Evolutionary conservation across 2,113 vertebrate species (phyloP), one percentile per base, ranked within the genome.

Genomic region (Stercorarius parasiticus): DNA sequence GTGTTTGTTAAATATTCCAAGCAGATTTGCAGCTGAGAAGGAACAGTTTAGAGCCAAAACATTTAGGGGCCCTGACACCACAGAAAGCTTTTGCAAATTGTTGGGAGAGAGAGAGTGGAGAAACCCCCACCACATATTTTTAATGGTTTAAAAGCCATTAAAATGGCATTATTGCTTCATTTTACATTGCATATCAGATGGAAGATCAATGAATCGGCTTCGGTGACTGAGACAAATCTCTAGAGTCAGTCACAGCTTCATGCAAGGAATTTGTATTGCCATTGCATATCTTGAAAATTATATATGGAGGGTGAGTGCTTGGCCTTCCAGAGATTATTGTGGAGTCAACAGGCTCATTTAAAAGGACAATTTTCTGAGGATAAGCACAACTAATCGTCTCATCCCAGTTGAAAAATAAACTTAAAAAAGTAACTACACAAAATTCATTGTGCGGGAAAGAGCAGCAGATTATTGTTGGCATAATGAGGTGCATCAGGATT

Each of bases 1-100:
- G 15, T 49, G 55, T 65, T 83, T 84, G 17, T 55, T 92, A 95
- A 92, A 77, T 82, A 85, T 83, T 92, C 32, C 2, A 36, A 95
- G 55, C 13, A 93, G 27, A 74, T 82, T 82, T 64, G 27, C 26
- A 90, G 19, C 36, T 9, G 6, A 91, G 71, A 70, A 96, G 66
- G 66, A 95, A 73, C 5, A 52, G 23, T 59, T 82, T 76, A 52
- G 65, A 81, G n/a, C 6, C 16, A 32, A 93, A 96, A 66, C 9
- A 53, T 73, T 42, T 7, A 69, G 38, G 9, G 6, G 16, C 16
- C 40, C 59, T 23, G 38, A 82, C 92, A 87, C 3, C 19, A 56
- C 38, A 62, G 52, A 74, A 79, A 82, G 25, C 3, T 62, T 70
- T 65, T 86, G 30, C 36, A 85, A 58, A 69, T 34, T 78, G 6